Percentiles rank a stretch among this genome's conserved stretches.
Evolutionary conservation across 2,888 invertebrate species (phyloP).

Genomic region (Microdon myrmicae): DNA sequence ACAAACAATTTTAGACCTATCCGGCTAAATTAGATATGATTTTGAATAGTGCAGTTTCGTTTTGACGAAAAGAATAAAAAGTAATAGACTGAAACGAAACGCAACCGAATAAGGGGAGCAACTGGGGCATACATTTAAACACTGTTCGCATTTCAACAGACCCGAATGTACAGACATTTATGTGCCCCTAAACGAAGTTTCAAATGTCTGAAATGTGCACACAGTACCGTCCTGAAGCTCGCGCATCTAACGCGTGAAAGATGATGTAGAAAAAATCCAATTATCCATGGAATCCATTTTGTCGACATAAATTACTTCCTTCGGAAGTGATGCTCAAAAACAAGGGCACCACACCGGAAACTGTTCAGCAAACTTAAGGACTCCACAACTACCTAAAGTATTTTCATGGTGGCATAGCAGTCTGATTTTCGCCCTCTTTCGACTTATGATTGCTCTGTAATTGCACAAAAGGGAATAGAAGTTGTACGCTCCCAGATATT

Average conservation of each 20-base stretch:
- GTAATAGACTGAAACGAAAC: neutral
- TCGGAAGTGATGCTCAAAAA: slow-evolving; percentile 50
- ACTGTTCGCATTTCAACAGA: slow-evolving; percentile 14
- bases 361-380: slow-evolving; percentile 35
- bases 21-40: slow-evolving; percentile 28
- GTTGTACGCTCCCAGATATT: too few species aligned
- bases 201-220: slow-evolving; percentile 7
- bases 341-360: slow-evolving; percentile 46
- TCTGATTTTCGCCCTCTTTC: slow-evolving; percentile 42
- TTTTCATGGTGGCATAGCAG: slow-evolving; percentile 16
- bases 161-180: slow-evolving; percentile 5
- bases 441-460: slow-evolving; percentile 52
- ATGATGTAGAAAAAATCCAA: slow-evolving; percentile 49
- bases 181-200: slow-evolving; percentile 28
- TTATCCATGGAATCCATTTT: slow-evolving; percentile 52
- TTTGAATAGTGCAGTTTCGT: slow-evolving; percentile 41
- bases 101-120: too few species aligned
- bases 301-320: slow-evolving; percentile 54
- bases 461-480: slow-evolving; percentile 43
- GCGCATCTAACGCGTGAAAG: slow-evolving; percentile 33
- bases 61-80: slow-evolving; percentile 4
- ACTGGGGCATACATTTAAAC: slow-evolving; percentile 26
- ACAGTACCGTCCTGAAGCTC: neutral
- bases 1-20: slow-evolving; percentile 1
- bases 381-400: slow-evolving; percentile 38